Conservation (phyloP, 2,113 vertebrate species). For the Cisticola juncidis region DNA sequence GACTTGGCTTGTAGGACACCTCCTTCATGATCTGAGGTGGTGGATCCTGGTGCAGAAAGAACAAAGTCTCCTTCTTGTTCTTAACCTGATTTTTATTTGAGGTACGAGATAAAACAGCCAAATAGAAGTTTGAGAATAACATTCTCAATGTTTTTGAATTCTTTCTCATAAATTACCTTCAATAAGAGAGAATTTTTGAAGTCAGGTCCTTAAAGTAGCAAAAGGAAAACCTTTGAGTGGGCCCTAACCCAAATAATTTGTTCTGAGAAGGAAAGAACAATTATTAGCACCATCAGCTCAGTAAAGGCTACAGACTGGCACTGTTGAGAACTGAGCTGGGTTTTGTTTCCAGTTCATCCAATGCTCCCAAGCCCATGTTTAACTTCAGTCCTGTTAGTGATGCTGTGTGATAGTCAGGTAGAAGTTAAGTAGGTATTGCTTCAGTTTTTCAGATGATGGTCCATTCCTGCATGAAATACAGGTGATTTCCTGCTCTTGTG, state of each 20-base stretch:
- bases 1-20: not conserved
- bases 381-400: not conserved
- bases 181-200: not conserved
- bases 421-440: not conserved
- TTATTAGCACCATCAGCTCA: not conserved
- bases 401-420: not conserved
- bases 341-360: not conserved
- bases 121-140: not conserved
- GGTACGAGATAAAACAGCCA: not conserved
- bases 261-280: not conserved
- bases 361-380: not conserved
- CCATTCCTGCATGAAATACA: not conserved
- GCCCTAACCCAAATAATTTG: not conserved
- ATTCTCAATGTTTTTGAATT: not conserved
- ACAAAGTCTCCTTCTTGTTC: not conserved
- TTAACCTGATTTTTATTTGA: not conserved
- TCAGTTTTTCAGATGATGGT: not conserved
- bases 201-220: not conserved
- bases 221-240: not conserved
- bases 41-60: not conserved
- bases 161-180: not conserved
- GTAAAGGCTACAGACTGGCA: not conserved
- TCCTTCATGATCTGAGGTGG: not conserved
- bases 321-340: not conserved
- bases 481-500: not conserved